Evolutionary conservation across 2,888 invertebrate genomes (phyloP).

Genomic region (Pogonocherus hispidulus): DNA sequence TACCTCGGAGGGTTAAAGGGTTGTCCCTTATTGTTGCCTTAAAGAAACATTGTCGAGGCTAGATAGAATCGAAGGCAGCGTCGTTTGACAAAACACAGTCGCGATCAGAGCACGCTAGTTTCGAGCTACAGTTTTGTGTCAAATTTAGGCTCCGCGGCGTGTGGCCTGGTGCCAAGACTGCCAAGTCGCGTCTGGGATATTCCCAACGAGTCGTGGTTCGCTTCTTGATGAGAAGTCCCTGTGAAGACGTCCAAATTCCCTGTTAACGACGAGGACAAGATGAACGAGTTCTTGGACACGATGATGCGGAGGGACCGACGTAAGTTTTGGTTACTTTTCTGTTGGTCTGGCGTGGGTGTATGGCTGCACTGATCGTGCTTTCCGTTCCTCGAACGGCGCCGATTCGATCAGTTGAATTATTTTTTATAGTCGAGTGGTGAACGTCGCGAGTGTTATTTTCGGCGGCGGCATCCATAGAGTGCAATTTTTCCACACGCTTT

Average conservation of each 20-base stretch:
- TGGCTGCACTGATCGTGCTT: conserved; percentile 15
- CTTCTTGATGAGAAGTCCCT: conserved; percentile 27
- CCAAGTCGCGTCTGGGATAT: conserved; percentile 35
- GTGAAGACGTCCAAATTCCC: conserved; percentile 19
- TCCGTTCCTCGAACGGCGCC: not conserved
- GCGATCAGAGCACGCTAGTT: conserved; percentile 6
- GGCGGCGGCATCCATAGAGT: conserved; percentile 11
- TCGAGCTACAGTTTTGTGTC: conserved; percentile 27
- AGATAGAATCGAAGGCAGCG: not conserved
- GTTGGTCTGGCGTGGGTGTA: conserved; percentile 18
- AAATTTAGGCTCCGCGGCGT: conserved; percentile 28
- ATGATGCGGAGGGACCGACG: conserved; percentile 47
- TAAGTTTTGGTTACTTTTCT: conserved; percentile 47
- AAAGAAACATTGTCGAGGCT: not conserved
- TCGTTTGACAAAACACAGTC: conserved; percentile 8
- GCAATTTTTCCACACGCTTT: conserved; percentile 10
- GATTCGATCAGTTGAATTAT: conserved; percentile 19
- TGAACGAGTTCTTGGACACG: conserved; percentile 43
- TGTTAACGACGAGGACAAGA: conserved; percentile 40
- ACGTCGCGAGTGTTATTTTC: conserved; percentile 21
- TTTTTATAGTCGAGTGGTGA: conserved; percentile 15
- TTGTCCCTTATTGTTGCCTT: not conserved
- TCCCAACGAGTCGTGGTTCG: conserved; percentile 15
- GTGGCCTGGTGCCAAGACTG: conserved; percentile 38
- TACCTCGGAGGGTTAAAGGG: not conserved